Evolutionary conservation across 2,888 invertebrate species (phyloP), one percentile per base, ranked within the genome.

Genomic region (Calliscelio sp.): DNA sequence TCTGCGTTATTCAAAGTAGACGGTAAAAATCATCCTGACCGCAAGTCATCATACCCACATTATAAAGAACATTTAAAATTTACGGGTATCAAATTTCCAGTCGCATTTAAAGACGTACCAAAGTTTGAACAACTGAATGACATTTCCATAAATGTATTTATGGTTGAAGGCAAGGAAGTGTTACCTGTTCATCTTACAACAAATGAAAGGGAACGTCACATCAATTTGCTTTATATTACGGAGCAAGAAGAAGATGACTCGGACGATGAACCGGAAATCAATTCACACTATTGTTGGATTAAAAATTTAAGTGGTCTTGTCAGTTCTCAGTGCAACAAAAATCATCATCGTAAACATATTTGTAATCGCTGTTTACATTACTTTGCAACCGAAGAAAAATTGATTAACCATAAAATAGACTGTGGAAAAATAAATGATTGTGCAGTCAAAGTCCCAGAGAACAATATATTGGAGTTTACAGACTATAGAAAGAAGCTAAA

Each of bases 271-370:
- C n/a, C n/a, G n/a, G 22, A 11, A 5, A 16, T 49, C 1, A 25
- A 49, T 32, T 10, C n/a, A 49, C 66, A 66, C 35, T 66, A 51
- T 32, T 66, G 66, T n/a, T 66, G 66, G 66, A 66, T 61, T 14
- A 66, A 66, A 66, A 51, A 51, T 22, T n/a, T 66, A n/a, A 16
- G 14, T 11, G 18, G 51, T 14, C 22, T 66, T 5, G 32, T 66
- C 8, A 16, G 16, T 24, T 2, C 0, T 28, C 63, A 63, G 10
- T 63, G 63, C 18, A 63, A 18, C 7, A 63, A 63, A 18, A 44
- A 18, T 2, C 24, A 44, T 7, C 4, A 16, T 10, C 2, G 0
- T 28, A 63, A 63, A 46, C 10, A 63, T 63, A 18, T 46, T 10
- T 61, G 61, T 11, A 61, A 61, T 24, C 20, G 61, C 41, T 61